Conservation (phyloP, 2,113 vertebrate species). For the Oriolus oriolus region DNA sequence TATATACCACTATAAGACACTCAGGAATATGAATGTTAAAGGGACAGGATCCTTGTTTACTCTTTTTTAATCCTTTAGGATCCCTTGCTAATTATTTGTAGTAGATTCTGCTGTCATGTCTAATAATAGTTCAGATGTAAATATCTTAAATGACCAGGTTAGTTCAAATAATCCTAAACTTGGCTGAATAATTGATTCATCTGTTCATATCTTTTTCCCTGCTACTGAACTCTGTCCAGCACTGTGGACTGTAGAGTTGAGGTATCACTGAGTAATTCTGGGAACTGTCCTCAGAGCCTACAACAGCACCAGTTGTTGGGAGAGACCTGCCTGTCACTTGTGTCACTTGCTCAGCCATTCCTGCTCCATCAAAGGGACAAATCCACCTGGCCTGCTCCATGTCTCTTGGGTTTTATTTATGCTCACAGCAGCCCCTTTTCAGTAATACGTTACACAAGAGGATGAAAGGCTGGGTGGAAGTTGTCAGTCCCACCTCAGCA, state of each 20-base stretch:
- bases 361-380: not conserved
- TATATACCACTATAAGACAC: not conserved
- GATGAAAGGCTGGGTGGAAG: not conserved
- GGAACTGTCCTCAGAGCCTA: not conserved
- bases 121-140: not conserved
- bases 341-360: not conserved
- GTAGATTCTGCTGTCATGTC: not conserved
- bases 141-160: not conserved
- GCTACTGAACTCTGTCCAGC: not conserved
- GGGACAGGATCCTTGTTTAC: not conserved
- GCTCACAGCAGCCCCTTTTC: not conserved
- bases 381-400: not conserved
- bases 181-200: not conserved
- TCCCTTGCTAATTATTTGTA: not conserved
- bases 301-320: not conserved
- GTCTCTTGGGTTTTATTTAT: not conserved
- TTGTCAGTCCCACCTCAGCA: not conserved
- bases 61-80: not conserved
- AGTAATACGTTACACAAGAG: fast-evolving
- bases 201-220: not conserved
- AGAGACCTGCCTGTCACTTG: not conserved
- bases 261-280: not conserved
- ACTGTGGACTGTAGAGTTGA: not conserved
- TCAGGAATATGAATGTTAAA: not conserved
- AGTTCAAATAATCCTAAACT: not conserved